These are phyloP conservation scores for Myiotriccus ornatus DNA, from an alignment of 2,797 vertebrate genomes.

Conservation along the genomic window DNA sequence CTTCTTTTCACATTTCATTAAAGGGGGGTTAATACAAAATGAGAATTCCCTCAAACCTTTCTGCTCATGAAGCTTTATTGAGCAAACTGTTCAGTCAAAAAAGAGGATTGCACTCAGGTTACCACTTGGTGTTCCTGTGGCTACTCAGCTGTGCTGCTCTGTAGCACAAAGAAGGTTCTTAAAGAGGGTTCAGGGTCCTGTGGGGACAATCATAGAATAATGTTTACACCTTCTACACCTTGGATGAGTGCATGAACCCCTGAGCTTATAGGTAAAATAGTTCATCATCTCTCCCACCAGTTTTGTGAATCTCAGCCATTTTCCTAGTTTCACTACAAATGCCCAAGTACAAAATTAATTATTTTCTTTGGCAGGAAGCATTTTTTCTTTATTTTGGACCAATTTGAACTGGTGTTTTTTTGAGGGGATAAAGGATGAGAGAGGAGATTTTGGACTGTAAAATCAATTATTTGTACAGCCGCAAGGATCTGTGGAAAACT, in stretches of 20 bases:
- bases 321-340: not conserved
- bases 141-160: not conserved
- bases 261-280: not conserved
- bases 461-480: constrained; percentile 66
- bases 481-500: constrained; percentile 43
- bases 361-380: constrained; percentile 23
- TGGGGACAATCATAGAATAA: not conserved
- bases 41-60: not conserved
- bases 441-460: constrained; percentile 53
- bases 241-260: fast-evolving
- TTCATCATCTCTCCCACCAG: not conserved
- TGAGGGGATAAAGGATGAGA: constrained; percentile 37
- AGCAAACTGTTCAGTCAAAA: not conserved
- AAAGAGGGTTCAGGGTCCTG: not conserved
- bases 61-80: not conserved
- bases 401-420: not conserved
- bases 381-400: constrained; percentile 56
- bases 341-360: not conserved
- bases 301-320: not conserved
- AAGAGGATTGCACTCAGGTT: not conserved
- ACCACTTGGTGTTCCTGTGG: not conserved
- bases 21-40: not conserved
- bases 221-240: not conserved
- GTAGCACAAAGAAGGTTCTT: not conserved
- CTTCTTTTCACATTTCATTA: not conserved